Evolutionary conservation across 2,113 vertebrate species (phyloP), one percentile per base, ranked within the genome.

Genomic region (Tragulus kanchil): DNA sequence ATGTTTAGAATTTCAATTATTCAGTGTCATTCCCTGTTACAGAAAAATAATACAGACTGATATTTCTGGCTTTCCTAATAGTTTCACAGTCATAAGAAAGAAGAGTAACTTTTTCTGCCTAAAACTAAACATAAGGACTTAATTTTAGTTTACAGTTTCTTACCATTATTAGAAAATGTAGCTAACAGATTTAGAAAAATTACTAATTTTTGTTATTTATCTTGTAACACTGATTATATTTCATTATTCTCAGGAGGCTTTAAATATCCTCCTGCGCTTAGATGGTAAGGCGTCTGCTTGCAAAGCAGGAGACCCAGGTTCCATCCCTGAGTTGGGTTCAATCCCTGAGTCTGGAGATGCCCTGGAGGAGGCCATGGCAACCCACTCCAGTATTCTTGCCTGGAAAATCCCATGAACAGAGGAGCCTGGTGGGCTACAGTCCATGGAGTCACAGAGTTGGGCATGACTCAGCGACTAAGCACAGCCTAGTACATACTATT

Each of bases 11-110:
- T 79, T 84, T 78, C 85, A 36, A 36, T 36, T 36, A 87, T 84
- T 89, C 59, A 58, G 8, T 89, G 36, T 77, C 36, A 61, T 94
- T 82, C 25, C 89, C 42, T 73, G 7, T 83, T 11, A 26, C 2
- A 64, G 42, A 75, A 90, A 92, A 96, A 58, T 90, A 75, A 85
- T 21, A 58, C 64, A 85, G 23, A 73, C 6, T 58, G 36, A 3
- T 36, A 75, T 85, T 81, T 87, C 25, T 85, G 25, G 13, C n/a
- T 95, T 28, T 85, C 56, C 52, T 88, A 69, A 36, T 59, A 93
- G 54, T 91, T 91, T 88, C n/a, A 71, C 65, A 58, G 90, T 94
- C n/a, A 56, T 75, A 61, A 73, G 62, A 83, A 67, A 54, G 36
- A 62, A 90, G 36, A 86, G 1, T 48, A 85, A 5, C 28, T 14